Base-by-base conservation (phyloP, 2,888 invertebrate genomes). In the Stenoptilia bipunctidactyla region DNA sequence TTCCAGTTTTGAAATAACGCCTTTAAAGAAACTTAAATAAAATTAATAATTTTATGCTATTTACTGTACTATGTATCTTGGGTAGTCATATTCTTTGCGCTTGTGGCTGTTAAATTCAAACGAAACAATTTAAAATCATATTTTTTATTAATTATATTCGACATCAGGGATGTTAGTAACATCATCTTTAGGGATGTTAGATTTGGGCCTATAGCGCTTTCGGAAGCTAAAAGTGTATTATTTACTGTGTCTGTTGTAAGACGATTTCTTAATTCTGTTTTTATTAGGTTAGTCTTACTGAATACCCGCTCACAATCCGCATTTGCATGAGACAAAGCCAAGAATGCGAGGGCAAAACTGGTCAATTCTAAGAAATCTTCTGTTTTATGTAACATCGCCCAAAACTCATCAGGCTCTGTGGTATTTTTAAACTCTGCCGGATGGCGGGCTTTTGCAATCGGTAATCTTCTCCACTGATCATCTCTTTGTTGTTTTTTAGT, bases 331-430 rank as follows among this genome's bases (percentile, higher is more conserved):
- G 36, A 27, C 15, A 35, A 30, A 27, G 40, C 5, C 25, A 40
- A 15, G 4, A 38, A 33, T 33, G 15, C 34, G 12, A 41, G 30
- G 36, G 44, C 41, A 43, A 45, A 47, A 38, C 25, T 13, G 13
- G 41, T 42, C 40, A 47, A 30, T 20, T 47, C 41, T 41, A 15
- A 34, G 37, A 47, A 47, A 27, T 43, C 37, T 41, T 45, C 41
- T n/a, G n/a, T n/a, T n/a, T n/a, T n/a, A n/a, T n/a, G n/a, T n/a
- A n/a, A n/a, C n/a, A n/a, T n/a, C 3, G 45, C 44, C 43, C 42
- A 45, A 44, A 47, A 42, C 33, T 44, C 35, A 37, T 45, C 47
- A 33, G 44, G 44, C 37, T 44, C 41, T 15, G 14, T 38, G 10
- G 37, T 40, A 30, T 40, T 38, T 14, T 39, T 34, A 12, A 47